Evolutionary conservation across 1,140 invertebrate genomes (phyloP), one percentile per base, ranked within the genome.

Genomic region (Drosophila suzukii): DNA sequence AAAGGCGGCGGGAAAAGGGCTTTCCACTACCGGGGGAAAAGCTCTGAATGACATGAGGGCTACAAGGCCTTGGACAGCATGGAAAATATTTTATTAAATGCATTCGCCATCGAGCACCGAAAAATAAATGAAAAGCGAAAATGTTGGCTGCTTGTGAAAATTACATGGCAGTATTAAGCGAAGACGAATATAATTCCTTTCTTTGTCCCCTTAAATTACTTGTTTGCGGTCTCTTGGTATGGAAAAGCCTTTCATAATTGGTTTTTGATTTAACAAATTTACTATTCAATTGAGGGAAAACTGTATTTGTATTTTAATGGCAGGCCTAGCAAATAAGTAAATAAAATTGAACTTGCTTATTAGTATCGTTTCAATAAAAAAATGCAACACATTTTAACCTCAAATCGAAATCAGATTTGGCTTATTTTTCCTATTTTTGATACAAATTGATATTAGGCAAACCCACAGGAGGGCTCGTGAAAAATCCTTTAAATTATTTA

Each of bases 51-150:
- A 71, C 67, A 71, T 34, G 53, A 68, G 63, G 50, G 38, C 38
- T 44, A 66, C 71, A 57, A 41, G 49, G 51, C 47, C 58, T 30
- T 43, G 43, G 27, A 36, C 44, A 65, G 24, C 53, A 44, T 43
- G 59, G 71, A 58, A 85, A 84, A 84, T 70, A 80, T 68, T 58
- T 65, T 78, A 67, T 79, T 79, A 80, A 79, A 79, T 59, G 46
- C 60, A 58, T 59, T 80, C 43, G 53, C 51, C 78, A 70, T 71
- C 55, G 32, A 63, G 43, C 27, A 38, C 36, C 32, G 47, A 44
- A 70, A 67, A 58, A 41, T 56, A 78, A 63, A 79, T 53, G 44
- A 17, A 43, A 53, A 81, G 60, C 65, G 66, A 60, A 55, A 63
- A 20, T 71, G 61, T 43, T 34, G 44, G 30, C 27, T 65, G 51